Evolutionary conservation across 2,888 invertebrate genomes (phyloP).

Genomic region (Phytoseiulus persimilis): DNA sequence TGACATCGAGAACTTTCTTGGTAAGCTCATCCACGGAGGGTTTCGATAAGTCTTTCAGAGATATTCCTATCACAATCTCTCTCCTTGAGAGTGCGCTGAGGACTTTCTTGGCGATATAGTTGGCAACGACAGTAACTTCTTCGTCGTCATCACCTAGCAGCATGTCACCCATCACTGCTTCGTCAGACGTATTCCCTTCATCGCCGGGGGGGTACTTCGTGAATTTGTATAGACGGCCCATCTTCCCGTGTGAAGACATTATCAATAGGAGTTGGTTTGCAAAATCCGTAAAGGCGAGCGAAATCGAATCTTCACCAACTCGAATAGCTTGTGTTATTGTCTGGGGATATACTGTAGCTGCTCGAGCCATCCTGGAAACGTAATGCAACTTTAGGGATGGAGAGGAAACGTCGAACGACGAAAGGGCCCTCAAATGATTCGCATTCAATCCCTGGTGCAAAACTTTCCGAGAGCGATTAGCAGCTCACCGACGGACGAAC

Average conservation of each 20-base stretch:
- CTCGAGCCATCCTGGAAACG: neutral
- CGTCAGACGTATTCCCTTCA: neutral
- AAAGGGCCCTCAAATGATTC: too few species aligned
- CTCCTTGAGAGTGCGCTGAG: neutral
- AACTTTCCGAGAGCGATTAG: too few species aligned
- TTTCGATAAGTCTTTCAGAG: neutral
- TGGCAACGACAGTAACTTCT: neutral
- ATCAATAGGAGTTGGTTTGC: conserved; percentile 16
- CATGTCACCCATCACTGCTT: neutral
- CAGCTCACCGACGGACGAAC: too few species aligned
- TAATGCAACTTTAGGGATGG: neutral
- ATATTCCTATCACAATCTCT: neutral
- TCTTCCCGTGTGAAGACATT: neutral
- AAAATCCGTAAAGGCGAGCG: neutral
- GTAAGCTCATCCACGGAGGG: neutral
- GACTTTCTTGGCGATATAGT: neutral
- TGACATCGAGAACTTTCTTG: conserved; percentile 5
- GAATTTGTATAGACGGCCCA: neutral
- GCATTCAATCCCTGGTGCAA: too few species aligned
- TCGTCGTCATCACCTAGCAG: conserved; percentile 8
- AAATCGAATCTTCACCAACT: neutral
- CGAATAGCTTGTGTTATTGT: neutral
- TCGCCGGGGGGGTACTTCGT: neutral
- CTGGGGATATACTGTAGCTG: neutral
- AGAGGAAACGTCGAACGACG: neutral